Percentiles rank a stretch among this genome's conserved stretches.
Evolutionary conservation across 2,888 invertebrate genomes (phyloP).

Genomic region (Ischnus inquisitorius): DNA sequence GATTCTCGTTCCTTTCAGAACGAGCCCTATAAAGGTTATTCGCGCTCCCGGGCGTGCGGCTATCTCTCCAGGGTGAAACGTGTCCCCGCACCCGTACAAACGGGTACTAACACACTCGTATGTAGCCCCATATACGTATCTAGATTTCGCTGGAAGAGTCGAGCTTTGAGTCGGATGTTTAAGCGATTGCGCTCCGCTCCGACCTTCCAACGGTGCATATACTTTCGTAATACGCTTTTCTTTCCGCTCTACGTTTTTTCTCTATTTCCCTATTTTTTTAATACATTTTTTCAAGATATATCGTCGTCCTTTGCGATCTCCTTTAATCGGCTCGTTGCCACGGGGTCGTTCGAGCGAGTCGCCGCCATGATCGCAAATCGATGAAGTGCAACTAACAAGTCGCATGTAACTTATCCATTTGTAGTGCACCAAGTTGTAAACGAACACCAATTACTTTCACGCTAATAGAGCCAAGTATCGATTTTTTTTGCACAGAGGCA

Average conservation of each 20-base stretch:
- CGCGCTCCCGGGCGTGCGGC: conserved; percentile 50
- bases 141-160: conserved; percentile 41
- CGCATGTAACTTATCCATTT: no score
- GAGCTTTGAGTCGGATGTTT: conserved; percentile 59
- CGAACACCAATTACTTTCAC: no score
- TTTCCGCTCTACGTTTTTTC: conserved; percentile 15
- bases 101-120: conserved; percentile 24
- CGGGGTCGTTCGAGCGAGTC: conserved; percentile 20
- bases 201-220: conserved; percentile 19
- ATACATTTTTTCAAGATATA: conserved; percentile 38
- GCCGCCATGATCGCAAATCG: conserved; percentile 10
- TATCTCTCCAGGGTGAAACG: conserved; percentile 62
- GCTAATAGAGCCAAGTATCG: no score
- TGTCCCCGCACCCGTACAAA: conserved; percentile 45
- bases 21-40: conserved; percentile 63
- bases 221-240: conserved; percentile 50
- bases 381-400: background rate
- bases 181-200: conserved; percentile 56
- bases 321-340: conserved; percentile 26
- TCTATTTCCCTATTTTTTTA: no score
- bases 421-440: no score
- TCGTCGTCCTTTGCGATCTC: conserved; percentile 11
- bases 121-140: background rate
- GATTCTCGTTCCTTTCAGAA: conserved; percentile 53
- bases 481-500: no score